Evolutionary conservation across 1,140 invertebrate species (phyloP).

Genomic region (Pentalonia nigronervosa): DNA sequence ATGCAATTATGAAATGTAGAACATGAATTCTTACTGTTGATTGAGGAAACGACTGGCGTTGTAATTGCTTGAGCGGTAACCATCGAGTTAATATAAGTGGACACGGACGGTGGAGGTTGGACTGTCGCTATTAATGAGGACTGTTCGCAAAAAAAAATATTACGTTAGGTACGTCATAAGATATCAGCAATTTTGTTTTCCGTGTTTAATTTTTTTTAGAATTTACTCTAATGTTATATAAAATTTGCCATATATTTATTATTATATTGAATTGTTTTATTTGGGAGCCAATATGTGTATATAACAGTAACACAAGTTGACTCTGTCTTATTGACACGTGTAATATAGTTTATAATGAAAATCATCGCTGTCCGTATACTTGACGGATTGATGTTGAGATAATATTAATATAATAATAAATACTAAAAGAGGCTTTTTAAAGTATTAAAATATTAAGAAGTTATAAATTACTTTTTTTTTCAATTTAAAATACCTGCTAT

Average conservation of each 20-base stretch:
- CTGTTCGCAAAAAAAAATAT: neutral
- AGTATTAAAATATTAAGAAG: neutral
- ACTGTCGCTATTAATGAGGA: conserved; percentile 25
- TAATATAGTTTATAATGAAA: neutral
- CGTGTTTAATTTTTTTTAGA: neutral
- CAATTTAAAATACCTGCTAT: neutral
- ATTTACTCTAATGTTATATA: neutral
- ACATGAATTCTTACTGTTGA: neutral
- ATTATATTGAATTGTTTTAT: neutral
- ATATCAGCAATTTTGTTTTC: neutral
- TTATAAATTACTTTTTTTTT: neutral
- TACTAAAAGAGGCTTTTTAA: neutral
- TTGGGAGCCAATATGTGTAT: too few species aligned
- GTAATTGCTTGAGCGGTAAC: conserved; percentile 41
- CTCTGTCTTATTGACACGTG: neutral
- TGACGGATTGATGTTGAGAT: neutral
- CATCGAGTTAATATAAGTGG: conserved; percentile 40
- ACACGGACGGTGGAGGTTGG: conserved; percentile 4
- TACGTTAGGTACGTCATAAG: neutral
- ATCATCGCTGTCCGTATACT: neutral
- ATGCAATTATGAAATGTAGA: neutral
- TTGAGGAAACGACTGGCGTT: conserved; percentile 33
- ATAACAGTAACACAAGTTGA: neutral
- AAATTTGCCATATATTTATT: neutral
- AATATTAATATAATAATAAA: neutral